Percentiles rank a stretch among this genome's conserved stretches.
These are phyloP conservation scores for Argyra leucocephala DNA, from an alignment of 2,888 invertebrate genomes.

Conservation along the genomic window DNA sequence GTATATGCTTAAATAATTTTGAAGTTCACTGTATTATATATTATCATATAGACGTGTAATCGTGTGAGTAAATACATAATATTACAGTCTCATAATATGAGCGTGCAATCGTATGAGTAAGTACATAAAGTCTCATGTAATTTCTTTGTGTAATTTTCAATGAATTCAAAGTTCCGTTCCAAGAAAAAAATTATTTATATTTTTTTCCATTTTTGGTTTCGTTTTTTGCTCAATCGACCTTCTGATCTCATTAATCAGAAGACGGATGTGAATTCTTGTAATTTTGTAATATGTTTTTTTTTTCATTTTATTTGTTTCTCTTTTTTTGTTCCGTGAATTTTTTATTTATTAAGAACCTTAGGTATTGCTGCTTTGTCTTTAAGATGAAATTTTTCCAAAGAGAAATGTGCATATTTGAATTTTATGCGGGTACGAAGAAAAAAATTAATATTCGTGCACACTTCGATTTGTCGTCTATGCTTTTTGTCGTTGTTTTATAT, in stretches of 20 bases:
- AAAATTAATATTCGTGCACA: not conserved
- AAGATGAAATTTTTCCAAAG: not conserved
- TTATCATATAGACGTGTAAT: too few species aligned
- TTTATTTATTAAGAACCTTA: not conserved
- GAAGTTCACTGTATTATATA: too few species aligned
- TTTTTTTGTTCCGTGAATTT: not conserved
- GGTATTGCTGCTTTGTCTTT: not conserved
- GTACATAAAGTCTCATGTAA: too few species aligned
- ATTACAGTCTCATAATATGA: too few species aligned
- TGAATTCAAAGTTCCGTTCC: not conserved
- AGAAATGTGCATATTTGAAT: not conserved
- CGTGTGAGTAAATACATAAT: too few species aligned
- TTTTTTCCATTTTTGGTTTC: not conserved
- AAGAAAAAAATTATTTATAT: not conserved
- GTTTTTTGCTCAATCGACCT: not conserved
- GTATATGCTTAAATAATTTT: too few species aligned
- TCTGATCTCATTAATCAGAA: slow-evolving; percentile 1
- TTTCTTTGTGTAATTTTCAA: not conserved
- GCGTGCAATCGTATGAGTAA: too few species aligned
- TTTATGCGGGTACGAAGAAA: not conserved
- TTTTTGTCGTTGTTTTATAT: too few species aligned
- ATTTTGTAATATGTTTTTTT: not conserved
- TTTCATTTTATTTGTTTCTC: not conserved
- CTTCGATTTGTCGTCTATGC: not conserved
- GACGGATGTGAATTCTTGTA: not conserved